Evolutionary conservation across 2,888 invertebrate species (phyloP), one percentile per base, ranked within the genome.

Genomic region (Brenthis ino): DNA sequence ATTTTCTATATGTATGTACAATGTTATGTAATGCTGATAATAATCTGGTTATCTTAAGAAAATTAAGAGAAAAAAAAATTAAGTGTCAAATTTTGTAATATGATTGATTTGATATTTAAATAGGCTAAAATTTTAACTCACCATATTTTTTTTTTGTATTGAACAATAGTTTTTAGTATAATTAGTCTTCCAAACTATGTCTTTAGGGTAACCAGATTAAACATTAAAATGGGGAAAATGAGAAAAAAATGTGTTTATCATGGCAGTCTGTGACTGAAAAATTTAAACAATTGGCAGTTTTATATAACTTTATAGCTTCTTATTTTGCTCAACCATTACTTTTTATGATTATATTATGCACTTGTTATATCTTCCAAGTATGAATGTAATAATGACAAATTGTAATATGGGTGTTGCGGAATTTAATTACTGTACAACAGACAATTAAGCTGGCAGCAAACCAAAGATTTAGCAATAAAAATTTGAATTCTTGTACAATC

Each of bases 201-300:
- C 28, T 11, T 53, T 53, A 61, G 14, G 47, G 24, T 56, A 55
- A 55, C 33, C 37, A 53, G 51, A 43, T 63, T 20, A 43, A 20
- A 53, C 13, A 43, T n/a, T 51, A 56, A 57, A 43, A 43, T 43
- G 8, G 6, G 37, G 20, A 65, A 20, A 57, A 28, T 61, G 24
- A 16, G 67, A 20, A 54, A 67, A 56, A 47, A 43, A 33, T 50
- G 63, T 70, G 57, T 58, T 54, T 58, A 65, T 60, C 55, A 58
- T 83, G 84, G 83, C 86, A 85, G 82, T 84, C 74, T 85, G 82
- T 84, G 84, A 83, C 83, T 82, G 74, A 77, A 74, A 68, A 68
- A 68, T 63, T 63, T 57, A 56, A 68, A 53, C 68, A 33, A 70
- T 71, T 70, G 65, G 69, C 61, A 67, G 16, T 48, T 33, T 51